Evolutionary conservation across 2,888 invertebrate species (phyloP).

Genomic region (Eugnorisma glareosa): DNA sequence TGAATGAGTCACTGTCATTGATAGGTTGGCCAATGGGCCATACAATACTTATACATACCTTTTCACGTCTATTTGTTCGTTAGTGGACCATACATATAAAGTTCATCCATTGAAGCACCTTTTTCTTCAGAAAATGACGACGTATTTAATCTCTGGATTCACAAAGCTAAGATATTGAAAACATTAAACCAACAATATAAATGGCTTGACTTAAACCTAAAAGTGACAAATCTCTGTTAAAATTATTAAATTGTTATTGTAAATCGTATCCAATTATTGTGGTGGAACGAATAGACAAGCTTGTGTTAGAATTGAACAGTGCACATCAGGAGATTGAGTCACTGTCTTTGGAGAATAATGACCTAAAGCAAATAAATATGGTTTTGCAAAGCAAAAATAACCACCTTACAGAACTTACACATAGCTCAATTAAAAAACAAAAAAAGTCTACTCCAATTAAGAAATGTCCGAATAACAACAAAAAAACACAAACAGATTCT

Average conservation of each 20-base stretch:
- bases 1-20: not conserved
- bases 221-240: not conserved
- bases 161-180: not conserved
- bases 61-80: not conserved
- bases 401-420: too few species aligned
- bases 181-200: not conserved
- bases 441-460: too few species aligned
- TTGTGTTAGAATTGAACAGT: too few species aligned
- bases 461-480: too few species aligned
- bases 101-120: not conserved
- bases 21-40: not conserved
- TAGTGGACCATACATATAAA: not conserved
- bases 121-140: not conserved
- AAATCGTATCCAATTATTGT: conserved; percentile 18
- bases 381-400: too few species aligned
- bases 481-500: too few species aligned
- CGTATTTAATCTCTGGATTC: not conserved
- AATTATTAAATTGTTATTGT: not conserved
- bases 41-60: not conserved
- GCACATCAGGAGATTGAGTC: too few species aligned
- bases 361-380: too few species aligned
- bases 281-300: too few species aligned
- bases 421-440: too few species aligned
- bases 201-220: not conserved
- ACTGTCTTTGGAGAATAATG: too few species aligned